Percentiles rank a stretch among this genome's conserved stretches.
phyloP scores from a whole-genome alignment of 2,797 vertebrate species.

The Dendrocincla fuliginosa region DNA sequence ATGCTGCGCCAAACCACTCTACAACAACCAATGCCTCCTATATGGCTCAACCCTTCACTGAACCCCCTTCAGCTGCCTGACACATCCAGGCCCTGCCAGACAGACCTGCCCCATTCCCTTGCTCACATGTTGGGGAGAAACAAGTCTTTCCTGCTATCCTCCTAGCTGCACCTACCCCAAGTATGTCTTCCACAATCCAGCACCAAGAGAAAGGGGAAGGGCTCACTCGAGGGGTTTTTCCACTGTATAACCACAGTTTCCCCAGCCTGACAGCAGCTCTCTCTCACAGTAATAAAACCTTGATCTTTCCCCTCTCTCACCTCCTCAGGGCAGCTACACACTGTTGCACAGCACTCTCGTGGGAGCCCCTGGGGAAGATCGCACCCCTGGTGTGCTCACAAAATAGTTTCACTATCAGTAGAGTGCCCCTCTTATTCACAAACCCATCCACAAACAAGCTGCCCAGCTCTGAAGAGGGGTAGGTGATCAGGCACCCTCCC shows the following conservation, averaged over 20 bases:
- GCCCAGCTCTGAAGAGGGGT: neutral
- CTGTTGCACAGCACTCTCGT: neutral
- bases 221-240: neutral
- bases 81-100: neutral
- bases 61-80: neutral
- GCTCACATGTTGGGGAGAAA: rapidly evolving
- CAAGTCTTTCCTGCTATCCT: neutral
- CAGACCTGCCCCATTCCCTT: neutral
- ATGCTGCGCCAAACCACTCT: neutral
- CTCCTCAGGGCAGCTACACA: neutral
- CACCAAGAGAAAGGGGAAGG: rapidly evolving
- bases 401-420: neutral
- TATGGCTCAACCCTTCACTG: neutral
- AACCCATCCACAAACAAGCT: neutral
- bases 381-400: neutral
- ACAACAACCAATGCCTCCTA: neutral
- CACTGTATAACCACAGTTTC: neutral
- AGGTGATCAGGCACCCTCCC: neutral
- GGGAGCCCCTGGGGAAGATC: neutral
- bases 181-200: rapidly evolving
- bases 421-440: neutral
- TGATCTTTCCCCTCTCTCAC: neutral
- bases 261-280: neutral
- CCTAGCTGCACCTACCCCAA: neutral
- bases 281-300: neutral